Base-by-base conservation (phyloP, 2,888 invertebrate genomes). In the Polydrusus tereticollis region DNA sequence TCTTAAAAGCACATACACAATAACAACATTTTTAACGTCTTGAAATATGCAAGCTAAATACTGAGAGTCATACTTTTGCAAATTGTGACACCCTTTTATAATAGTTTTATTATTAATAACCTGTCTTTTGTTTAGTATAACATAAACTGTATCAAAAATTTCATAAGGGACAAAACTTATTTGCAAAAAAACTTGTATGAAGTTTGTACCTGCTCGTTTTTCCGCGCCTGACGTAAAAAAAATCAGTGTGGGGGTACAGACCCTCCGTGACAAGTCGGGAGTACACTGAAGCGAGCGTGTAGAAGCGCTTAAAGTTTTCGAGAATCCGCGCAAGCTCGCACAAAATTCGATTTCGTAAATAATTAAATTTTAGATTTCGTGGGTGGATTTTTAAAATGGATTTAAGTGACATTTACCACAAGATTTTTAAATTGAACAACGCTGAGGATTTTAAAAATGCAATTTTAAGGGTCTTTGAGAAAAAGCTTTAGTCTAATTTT, bases 241-340 rank as follows among this genome's bases (percentile, higher is more conserved):
- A 33, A 52, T 8, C 23, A 41, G 7, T 18, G 6, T n/a, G 26
- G 52, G 18, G 45, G 20, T 69, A 55, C 10, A 52, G 63, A 52
- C 33, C 57, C 57, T 55, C 18, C 62, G 10, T 62, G 69, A 21
- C 26, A 50, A 23, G 43, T 47, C 52, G 18, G 43, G 26, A 41
- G 29, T 45, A 57, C 57, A 70, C 70, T 70, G 65, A 50, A 70
- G 33, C 18, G 45, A 50, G 70, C 64, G 58, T 21, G 55, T 36
- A 16, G 41, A 57, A 58, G 70, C 70, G 70, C 70, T 59, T 33
- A 63, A 57, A 70, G 63, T 70, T 70, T 69, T 59, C 10, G 14
- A 60, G 36, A 60, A 38, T 68, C 60, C 38, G 68, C 65, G 70
- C 70, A 70, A 65, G 52, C 64, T 58, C 55, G n/a, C 21, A 18